phyloP scores from a whole-genome alignment of 2,888 invertebrate species.

The Eurytoma adleriae region DNA sequence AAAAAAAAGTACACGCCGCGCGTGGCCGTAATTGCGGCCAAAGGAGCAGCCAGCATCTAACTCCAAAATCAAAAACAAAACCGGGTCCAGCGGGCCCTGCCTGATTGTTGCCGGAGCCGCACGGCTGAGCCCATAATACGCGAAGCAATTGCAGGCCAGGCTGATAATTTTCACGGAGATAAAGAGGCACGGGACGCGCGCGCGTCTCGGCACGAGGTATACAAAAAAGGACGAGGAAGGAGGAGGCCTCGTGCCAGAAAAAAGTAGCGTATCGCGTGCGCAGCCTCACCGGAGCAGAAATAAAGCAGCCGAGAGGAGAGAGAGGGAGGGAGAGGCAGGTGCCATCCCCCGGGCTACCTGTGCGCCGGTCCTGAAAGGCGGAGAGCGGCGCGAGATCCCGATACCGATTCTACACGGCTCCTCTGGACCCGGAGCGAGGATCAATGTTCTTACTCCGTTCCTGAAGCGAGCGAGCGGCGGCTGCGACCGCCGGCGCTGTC shows the following conservation, averaged over 20 bases:
- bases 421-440: slow-evolving; percentile 50
- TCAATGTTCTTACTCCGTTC: slow-evolving; percentile 53
- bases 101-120: slow-evolving; percentile 17
- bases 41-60: slow-evolving; percentile 6
- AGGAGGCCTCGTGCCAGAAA: slow-evolving; percentile 42
- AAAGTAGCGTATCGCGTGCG: slow-evolving; percentile 48
- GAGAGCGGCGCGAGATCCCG: slow-evolving; percentile 35
- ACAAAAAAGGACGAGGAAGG: slow-evolving; percentile 7
- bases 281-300: slow-evolving; percentile 24
- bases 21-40: slow-evolving; percentile 39
- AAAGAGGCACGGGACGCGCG: neutral
- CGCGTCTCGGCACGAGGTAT: neutral
- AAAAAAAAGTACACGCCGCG: slow-evolving; percentile 9
- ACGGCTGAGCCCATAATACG: slow-evolving; percentile 22
- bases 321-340: slow-evolving; percentile 58
- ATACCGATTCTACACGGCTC: slow-evolving; percentile 39
- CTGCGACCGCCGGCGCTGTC: slow-evolving; percentile 28
- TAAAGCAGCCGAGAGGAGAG: too few species aligned
- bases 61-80: slow-evolving; percentile 14
- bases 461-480: neutral
- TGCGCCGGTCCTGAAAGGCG: neutral
- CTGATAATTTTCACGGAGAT: slow-evolving; percentile 29
- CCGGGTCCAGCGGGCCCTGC: neutral
- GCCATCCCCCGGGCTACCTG: slow-evolving; percentile 57
- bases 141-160: slow-evolving; percentile 37